Conservation (phyloP, 30 jellyfish, hydroid and myxozoan species). For the Sanderia malayensis region DNA sequence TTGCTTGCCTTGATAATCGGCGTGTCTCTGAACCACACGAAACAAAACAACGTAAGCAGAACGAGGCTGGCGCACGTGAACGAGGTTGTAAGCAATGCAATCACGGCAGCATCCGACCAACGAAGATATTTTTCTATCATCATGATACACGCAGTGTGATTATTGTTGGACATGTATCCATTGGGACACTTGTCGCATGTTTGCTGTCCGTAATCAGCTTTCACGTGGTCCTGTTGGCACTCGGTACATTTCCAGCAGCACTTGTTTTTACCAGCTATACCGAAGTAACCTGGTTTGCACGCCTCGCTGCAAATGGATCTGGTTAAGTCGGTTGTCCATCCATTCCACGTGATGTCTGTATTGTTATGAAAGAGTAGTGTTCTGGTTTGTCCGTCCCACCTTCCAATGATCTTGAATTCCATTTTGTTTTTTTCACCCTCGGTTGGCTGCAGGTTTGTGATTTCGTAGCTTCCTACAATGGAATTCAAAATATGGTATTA, state of each 20-base stretch:
- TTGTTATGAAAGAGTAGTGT: slow-evolving; percentile 15
- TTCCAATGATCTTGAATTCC: slow-evolving; percentile 52
- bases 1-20: slow-evolving; percentile 78
- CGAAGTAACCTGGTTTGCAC: slow-evolving; percentile 80
- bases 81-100: slow-evolving; percentile 30
- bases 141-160: slow-evolving; percentile 57
- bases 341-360: slow-evolving; percentile 35
- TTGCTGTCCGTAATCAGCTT: slow-evolving; percentile 22
- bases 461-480: slow-evolving; percentile 38
- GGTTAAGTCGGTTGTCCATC: slow-evolving; percentile 44
- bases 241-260: slow-evolving; percentile 89
- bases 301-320: slow-evolving; percentile 70
- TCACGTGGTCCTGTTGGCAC: slow-evolving; percentile 61
- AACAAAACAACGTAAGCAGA: slow-evolving; percentile 24
- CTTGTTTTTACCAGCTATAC: slow-evolving; percentile 55
- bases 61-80: slow-evolving; percentile 43
- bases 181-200: slow-evolving; percentile 55
- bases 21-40: slow-evolving; percentile 59
- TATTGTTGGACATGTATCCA: slow-evolving; percentile 42
- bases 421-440: background rate
- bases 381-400: slow-evolving; percentile 58
- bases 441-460: slow-evolving; percentile 36
- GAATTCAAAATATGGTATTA: background rate
- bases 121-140: slow-evolving; percentile 28
- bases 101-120: slow-evolving; percentile 39